Evolutionary conservation across 2,797 vertebrate genomes (phyloP), one percentile per base, ranked within the genome.

Genomic region (Acanthiza pusilla): DNA sequence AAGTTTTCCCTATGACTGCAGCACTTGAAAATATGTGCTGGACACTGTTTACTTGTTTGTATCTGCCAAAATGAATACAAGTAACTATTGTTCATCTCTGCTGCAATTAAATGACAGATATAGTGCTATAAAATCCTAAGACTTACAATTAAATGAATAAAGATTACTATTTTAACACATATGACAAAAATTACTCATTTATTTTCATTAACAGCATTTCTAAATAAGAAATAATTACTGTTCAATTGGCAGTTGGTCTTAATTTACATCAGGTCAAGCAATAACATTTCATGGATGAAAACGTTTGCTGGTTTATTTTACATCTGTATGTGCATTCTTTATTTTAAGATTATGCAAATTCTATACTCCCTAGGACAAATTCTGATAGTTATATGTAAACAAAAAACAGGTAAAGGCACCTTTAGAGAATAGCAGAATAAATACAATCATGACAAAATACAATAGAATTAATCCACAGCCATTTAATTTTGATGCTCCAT

Each of bases 271-370:
- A 94, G 79, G 61, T 80, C 84, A 81, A 85, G 58, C 42, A 68
- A 48, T 62, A 91, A 47, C 18, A 29, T 50, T 92, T 70, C 76
- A 81, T 40, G 66, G 85, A 95, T 94, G 63, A 95, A 96, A 94
- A 84, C 71, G 25, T 83, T 91, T 85, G 83, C 36, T 73, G 40
- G 84, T 94, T 85, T 77, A 71, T 75, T 74, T 92, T 80, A 76
- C 32, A 43, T 82, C 53, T 85, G 75, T 58, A 91, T 36, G 18
- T 81, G 62, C 67, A 86, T 82, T 82, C n/a, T 79, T 94, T 89
- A 65, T 92, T 97, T 97, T 95, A 88, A 76, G 45, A 94, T 96
- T 97, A 94, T 83, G 89, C 62, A 97, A 97, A 97, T 97, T 81
- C 51, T 51, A 55, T 58, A 89, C 62, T 91, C 78, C 67, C 91